Evolutionary conservation across 2,797 vertebrate species (phyloP).

Genomic region (Acridotheres tristis): DNA sequence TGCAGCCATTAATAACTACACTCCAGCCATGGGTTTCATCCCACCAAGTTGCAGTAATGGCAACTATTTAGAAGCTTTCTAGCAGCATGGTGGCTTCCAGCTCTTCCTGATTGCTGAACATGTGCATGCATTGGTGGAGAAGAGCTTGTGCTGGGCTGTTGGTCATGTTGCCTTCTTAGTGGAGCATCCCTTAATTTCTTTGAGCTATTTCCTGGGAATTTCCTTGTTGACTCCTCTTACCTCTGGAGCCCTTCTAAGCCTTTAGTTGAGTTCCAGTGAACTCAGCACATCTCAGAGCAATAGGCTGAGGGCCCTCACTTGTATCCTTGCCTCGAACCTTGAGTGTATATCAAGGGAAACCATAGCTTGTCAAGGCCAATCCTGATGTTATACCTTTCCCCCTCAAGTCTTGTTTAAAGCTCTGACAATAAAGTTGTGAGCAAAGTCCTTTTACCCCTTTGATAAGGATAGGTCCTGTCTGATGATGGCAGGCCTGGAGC

Average conservation of each 20-base stretch:
- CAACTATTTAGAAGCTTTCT: not conserved
- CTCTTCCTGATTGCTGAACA: not conserved
- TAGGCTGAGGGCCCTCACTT: not conserved
- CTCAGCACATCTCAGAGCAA: not conserved
- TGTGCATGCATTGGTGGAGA: not conserved
- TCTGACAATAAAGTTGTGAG: not conserved
- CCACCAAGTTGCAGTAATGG: not conserved
- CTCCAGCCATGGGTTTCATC: not conserved
- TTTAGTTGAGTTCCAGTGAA: not conserved
- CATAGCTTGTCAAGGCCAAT: fast-evolving
- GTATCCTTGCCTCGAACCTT: not conserved
- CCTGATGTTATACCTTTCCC: not conserved
- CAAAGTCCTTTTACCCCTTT: fast-evolving
- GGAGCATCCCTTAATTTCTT: not conserved
- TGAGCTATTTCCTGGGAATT: not conserved
- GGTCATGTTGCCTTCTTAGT: not conserved
- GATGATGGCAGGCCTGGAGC: not conserved
- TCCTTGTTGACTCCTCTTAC: not conserved
- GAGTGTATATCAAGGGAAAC: too few species aligned
- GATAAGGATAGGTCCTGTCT: not conserved
- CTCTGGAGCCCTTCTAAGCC: not conserved
- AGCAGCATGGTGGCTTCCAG: fast-evolving
- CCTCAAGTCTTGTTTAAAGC: not conserved
- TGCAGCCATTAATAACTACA: not conserved
- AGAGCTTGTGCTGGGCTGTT: not conserved